Percentiles rank a stretch among this genome's conserved stretches.
Conservation (phyloP, 2,888 invertebrate genomes). For the Drosophila tripunctata region DNA sequence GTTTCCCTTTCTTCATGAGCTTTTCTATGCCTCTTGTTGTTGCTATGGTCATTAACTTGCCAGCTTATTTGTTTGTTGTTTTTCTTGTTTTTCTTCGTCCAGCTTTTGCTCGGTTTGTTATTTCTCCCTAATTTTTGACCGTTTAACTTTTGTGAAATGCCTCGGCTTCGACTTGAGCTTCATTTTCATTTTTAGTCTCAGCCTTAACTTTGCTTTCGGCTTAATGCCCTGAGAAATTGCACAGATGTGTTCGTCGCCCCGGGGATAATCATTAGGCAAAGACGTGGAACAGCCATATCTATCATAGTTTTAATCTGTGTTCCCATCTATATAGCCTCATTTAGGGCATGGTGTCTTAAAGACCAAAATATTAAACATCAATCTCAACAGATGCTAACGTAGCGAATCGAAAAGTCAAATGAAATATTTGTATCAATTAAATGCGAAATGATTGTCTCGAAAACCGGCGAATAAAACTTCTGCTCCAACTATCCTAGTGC, state of each 20-base stretch:
- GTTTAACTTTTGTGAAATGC: constrained; percentile 67
- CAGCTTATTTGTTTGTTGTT: constrained; percentile 49
- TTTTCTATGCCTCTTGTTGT: constrained; percentile 33
- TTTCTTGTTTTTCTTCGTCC: constrained; percentile 13
- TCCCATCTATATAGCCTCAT: neutral
- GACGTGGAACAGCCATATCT: constrained; percentile 37
- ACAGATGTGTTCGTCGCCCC: constrained; percentile 47
- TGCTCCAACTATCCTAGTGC: neutral
- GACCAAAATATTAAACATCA: constrained; percentile 7
- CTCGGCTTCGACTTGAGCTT: constrained; percentile 9
- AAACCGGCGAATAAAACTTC: neutral
- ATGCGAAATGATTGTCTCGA: neutral
- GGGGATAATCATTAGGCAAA: constrained; percentile 40
- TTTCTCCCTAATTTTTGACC: constrained; percentile 68
- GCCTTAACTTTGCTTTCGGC: constrained; percentile 19
- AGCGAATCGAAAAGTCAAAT: neutral
- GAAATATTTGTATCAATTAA: constrained; percentile 4
- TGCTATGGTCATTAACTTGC: constrained; percentile 68
- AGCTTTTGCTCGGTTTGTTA: constrained; percentile 31
- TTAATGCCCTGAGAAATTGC: constrained; percentile 64
- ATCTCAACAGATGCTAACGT: constrained; percentile 24
- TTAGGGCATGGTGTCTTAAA: neutral
- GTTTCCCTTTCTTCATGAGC: constrained; percentile 28
- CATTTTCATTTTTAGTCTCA: constrained; percentile 15
- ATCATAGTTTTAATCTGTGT: constrained; percentile 58